Percentiles rank a stretch among this genome's conserved stretches.
These are phyloP conservation scores for Drosophila triauraria DNA, from an alignment of 1,140 invertebrate species.

Conservation along the genomic window DNA sequence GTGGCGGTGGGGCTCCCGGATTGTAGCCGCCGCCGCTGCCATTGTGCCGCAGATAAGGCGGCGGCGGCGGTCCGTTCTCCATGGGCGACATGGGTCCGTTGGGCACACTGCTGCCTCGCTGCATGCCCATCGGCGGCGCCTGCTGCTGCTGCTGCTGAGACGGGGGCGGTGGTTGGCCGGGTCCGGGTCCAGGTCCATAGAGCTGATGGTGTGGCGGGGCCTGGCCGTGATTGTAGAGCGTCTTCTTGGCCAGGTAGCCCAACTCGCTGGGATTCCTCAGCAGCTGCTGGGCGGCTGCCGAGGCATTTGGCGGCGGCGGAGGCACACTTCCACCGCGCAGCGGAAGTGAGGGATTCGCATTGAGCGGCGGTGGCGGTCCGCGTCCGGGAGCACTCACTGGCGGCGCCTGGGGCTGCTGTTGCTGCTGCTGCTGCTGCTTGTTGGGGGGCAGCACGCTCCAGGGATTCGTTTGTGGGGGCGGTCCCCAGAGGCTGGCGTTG, in stretches of 20 bases:
- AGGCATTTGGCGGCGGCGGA: conserved; percentile 55
- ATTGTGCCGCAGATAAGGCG: conserved; percentile 71
- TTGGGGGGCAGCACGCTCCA: conserved; percentile 81
- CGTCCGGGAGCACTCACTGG: conserved; percentile 52
- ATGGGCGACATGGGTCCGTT: conserved; percentile 83
- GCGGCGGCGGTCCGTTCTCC: conserved; percentile 66
- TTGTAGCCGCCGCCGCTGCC: conserved; percentile 66
- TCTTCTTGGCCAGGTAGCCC: conserved; percentile 76
- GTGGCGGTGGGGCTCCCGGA: conserved; percentile 56
- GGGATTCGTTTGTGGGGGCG: conserved; percentile 81
- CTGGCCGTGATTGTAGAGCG: conserved; percentile 73
- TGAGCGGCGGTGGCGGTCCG: conserved; percentile 53
- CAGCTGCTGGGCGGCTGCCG: conserved; percentile 59
- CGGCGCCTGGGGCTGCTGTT: conserved; percentile 54
- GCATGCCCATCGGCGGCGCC: conserved; percentile 56
- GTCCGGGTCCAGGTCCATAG: conserved; percentile 60
- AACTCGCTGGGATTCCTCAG: conserved; percentile 77
- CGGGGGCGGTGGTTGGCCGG: conserved; percentile 46
- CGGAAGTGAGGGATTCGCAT: conserved; percentile 52
- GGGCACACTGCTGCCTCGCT: conserved; percentile 73
- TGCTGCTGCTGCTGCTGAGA: conserved; percentile 66
- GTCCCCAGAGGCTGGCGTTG: conserved; percentile 82
- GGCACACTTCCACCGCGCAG: conserved; percentile 77
- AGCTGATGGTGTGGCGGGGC: conserved; percentile 67
- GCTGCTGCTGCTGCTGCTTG: conserved; percentile 60